Evolutionary conservation across 2,797 vertebrate species (phyloP).

Genomic region (Silurus aristotelis): DNA sequence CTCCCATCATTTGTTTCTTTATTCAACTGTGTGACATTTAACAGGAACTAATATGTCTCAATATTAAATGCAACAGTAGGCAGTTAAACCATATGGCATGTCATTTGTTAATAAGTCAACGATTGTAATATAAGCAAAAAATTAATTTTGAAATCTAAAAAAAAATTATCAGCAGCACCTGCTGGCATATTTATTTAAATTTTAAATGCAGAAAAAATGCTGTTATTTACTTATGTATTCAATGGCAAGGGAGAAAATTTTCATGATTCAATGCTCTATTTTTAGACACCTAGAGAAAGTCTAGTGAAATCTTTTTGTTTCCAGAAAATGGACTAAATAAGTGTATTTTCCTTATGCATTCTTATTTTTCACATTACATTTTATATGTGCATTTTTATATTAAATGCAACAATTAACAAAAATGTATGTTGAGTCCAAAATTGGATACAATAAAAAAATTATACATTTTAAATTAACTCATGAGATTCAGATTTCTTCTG

Average conservation of each 20-base stretch:
- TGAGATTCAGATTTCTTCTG: background rate
- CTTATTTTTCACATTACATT: slow-evolving; percentile 3
- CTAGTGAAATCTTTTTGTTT: background rate
- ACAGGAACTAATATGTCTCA: too few species aligned
- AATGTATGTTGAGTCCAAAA: background rate
- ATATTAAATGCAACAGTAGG: too few species aligned
- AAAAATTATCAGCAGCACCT: background rate
- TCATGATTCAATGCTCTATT: background rate
- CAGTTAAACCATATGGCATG: background rate
- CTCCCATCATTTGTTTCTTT: too few species aligned
- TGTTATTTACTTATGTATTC: background rate
- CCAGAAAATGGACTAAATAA: background rate
- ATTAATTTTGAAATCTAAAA: background rate
- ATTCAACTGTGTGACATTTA: too few species aligned
- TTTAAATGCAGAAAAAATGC: background rate
- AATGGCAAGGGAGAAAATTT: background rate
- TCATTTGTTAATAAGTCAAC: background rate
- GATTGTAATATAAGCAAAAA: background rate
- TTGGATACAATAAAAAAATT: background rate
- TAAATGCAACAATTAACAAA: background rate
- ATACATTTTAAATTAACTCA: slow-evolving; percentile 3
- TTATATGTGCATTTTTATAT: background rate
- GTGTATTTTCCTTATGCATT: background rate
- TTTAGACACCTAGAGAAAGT: background rate
- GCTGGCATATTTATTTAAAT: background rate